phyloP scores from a whole-genome alignment of 2,888 invertebrate genomes.

The Cenopis cana region DNA sequence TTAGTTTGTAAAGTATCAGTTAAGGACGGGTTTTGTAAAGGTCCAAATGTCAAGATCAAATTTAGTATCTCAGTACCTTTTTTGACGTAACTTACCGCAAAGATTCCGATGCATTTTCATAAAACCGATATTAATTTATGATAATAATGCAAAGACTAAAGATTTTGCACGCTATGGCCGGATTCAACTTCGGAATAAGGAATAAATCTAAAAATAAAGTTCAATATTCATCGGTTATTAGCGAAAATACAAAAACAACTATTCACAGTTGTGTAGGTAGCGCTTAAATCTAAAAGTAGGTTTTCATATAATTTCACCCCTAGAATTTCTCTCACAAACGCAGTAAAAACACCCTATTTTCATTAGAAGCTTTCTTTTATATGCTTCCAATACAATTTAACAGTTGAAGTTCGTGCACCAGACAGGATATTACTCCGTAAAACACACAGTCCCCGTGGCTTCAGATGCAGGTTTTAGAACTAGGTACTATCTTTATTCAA shows the following conservation, averaged over 20 bases:
- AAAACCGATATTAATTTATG: too few relatives aligned
- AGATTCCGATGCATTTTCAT: too few relatives aligned
- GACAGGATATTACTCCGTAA: conserved; percentile 26
- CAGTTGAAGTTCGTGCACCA: conserved; percentile 1
- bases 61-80: too few relatives aligned
- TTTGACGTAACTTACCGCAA: too few relatives aligned
- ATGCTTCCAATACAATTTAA: conserved; percentile 12
- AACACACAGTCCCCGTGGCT: conserved; percentile 14
- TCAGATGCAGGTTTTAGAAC: conserved; percentile 7
- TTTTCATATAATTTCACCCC: neutral
- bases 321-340: neutral
- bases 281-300: neutral
- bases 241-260: neutral
- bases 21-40: too few relatives aligned
- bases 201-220: too few relatives aligned
- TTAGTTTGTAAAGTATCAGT: too few relatives aligned
- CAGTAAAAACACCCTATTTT: conserved; percentile 15
- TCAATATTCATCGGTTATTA: neutral
- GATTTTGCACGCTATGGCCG: too few relatives aligned
- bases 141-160: too few relatives aligned
- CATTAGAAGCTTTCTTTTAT: conserved; percentile 15
- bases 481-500: conserved; percentile 29
- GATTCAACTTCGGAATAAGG: too few relatives aligned
- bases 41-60: too few relatives aligned
- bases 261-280: neutral